Evolutionary conservation across 1,140 invertebrate genomes (phyloP).

Genomic region (Leptopilina boulardi): DNA sequence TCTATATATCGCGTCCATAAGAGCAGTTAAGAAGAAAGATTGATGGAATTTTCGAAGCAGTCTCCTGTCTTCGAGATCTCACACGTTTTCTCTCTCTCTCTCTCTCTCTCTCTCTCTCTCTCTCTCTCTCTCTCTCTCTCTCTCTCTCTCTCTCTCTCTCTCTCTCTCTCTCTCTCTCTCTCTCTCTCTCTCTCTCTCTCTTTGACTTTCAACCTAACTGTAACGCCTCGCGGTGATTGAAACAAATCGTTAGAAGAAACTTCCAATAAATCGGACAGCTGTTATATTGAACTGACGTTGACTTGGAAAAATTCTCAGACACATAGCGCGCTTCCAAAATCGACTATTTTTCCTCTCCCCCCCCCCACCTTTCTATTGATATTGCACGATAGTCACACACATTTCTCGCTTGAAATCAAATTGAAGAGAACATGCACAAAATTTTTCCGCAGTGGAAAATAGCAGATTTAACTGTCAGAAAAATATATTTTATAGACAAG

Average conservation of each 20-base stretch:
- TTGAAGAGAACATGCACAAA: constrained; percentile 18
- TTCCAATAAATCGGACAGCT: constrained; percentile 31
- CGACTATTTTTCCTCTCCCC: not conserved
- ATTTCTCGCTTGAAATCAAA: not conserved
- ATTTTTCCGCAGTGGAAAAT: not conserved
- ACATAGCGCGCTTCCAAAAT: not conserved
- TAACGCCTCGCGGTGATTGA: constrained; percentile 17
- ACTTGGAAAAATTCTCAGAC: not conserved
- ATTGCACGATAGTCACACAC: not conserved
- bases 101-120: no score
- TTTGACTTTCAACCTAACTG: not conserved
- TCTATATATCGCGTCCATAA: constrained; percentile 43
- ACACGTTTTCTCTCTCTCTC: no score
- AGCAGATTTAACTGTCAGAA: not conserved
- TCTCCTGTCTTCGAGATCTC: constrained; percentile 50
- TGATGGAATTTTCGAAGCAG: constrained; percentile 52
- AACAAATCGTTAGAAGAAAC: constrained; percentile 33
- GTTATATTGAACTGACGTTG: constrained; percentile 18
- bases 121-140: no score
- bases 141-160: no score
- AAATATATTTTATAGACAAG: not conserved
- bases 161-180: no score
- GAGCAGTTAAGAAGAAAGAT: constrained; percentile 52
- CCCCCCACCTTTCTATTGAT: no score
- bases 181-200: no score